Evolutionary conservation across 2,888 invertebrate species (phyloP).

Genomic region (Metacarcinus magister): DNA sequence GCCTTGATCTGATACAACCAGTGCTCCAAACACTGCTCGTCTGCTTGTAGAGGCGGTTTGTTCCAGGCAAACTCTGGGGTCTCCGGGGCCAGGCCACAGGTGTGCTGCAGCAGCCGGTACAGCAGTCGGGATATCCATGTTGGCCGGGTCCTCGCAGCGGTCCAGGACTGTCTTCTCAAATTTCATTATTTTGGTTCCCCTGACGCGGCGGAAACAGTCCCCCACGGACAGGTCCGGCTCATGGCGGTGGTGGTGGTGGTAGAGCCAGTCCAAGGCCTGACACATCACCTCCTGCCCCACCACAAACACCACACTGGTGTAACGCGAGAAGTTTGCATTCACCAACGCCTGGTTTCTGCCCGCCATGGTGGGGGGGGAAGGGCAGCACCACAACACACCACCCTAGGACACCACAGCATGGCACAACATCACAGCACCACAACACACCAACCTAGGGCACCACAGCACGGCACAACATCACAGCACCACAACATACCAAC

Average conservation of each 20-base stretch:
- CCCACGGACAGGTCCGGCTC: background rate
- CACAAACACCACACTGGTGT: background rate
- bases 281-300: background rate
- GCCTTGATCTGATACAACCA: background rate
- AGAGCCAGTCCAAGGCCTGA: background rate
- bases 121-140: background rate
- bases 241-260: background rate
- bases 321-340: background rate
- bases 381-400: background rate
- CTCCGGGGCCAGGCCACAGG: background rate
- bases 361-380: background rate
- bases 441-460: background rate
- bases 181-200: background rate
- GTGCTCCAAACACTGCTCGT: background rate
- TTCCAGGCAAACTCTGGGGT: background rate
- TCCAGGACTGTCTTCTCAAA: background rate
- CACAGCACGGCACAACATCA: no score
- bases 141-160: background rate
- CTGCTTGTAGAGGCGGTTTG: background rate
- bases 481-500: background rate
- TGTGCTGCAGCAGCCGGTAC: background rate
- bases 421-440: background rate
- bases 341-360: background rate
- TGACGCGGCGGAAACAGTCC: background rate
- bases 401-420: background rate